These are phyloP conservation scores for Nylanderia fulva DNA, from an alignment of 1,140 invertebrate species.

Conservation along the genomic window DNA sequence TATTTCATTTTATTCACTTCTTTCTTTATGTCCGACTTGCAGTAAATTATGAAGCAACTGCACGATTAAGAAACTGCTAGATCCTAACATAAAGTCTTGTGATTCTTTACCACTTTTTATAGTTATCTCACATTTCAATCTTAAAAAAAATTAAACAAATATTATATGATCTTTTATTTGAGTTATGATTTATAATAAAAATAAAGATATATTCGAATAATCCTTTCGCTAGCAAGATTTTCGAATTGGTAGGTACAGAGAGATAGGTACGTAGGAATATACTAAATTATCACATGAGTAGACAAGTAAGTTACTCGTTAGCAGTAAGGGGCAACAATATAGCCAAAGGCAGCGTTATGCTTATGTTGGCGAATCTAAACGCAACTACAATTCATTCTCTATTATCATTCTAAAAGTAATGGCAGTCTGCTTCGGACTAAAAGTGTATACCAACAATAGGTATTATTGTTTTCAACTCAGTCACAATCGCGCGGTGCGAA, in stretches of 20 bases:
- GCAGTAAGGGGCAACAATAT: constrained; percentile 84
- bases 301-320: constrained; percentile 84
- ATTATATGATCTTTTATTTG: not conserved
- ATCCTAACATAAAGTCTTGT: not conserved
- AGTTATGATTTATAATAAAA: constrained; percentile 13
- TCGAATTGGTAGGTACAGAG: constrained; percentile 72
- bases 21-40: not conserved
- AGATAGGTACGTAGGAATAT: constrained; percentile 83
- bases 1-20: not conserved
- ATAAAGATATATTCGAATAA: constrained; percentile 34
- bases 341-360: constrained; percentile 85
- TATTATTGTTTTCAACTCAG: constrained; percentile 62
- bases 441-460: constrained; percentile 5
- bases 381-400: constrained; percentile 73
- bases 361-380: constrained; percentile 78
- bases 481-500: constrained; percentile 46
- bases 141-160: not conserved
- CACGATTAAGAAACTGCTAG: not conserved
- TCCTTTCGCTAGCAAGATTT: constrained; percentile 69
- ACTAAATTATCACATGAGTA: constrained; percentile 85
- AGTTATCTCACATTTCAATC: not conserved
- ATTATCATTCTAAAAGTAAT: constrained; percentile 56
- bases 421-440: constrained; percentile 56
- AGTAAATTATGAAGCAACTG: constrained; percentile 9
- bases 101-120: not conserved